phyloP scores from a whole-genome alignment of 2,888 invertebrate genomes.

The Augiades crinisus region DNA sequence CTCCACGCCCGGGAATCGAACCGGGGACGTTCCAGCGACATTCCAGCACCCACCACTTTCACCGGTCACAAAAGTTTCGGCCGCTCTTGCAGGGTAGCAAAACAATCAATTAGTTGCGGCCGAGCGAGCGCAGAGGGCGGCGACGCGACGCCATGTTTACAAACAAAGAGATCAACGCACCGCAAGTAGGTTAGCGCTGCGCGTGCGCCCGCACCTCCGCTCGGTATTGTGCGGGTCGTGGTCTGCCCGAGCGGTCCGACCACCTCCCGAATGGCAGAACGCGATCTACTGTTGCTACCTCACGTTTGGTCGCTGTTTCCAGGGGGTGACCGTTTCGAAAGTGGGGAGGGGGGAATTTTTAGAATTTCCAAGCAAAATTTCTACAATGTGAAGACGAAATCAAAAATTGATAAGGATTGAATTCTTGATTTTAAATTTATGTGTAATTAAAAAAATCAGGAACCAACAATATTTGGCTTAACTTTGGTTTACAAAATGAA shows the following conservation, averaged over 20 bases:
- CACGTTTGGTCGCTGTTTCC: background rate
- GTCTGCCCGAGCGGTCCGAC: constrained; percentile 39
- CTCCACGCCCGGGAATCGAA: too few relatives aligned
- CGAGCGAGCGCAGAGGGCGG: constrained; percentile 33
- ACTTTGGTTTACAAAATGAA: too few relatives aligned
- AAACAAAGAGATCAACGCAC: constrained; percentile 81
- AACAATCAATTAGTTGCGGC: constrained; percentile 5
- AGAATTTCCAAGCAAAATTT: too few relatives aligned
- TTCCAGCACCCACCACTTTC: background rate
- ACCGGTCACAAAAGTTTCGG: too few relatives aligned
- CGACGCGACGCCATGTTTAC: constrained; percentile 73
- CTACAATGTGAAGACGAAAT: too few relatives aligned
- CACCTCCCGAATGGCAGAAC: constrained; percentile 28
- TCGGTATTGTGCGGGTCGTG: constrained; percentile 76
- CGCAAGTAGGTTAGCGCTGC: constrained; percentile 76
- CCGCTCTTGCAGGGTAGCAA: background rate
- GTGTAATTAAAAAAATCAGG: too few relatives aligned
- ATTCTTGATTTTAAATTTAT: too few relatives aligned
- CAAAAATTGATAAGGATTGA: too few relatives aligned
- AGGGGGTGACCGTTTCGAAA: too few relatives aligned
- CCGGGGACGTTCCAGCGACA: background rate
- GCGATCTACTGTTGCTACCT: constrained; percentile 12
- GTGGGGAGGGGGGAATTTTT: background rate
- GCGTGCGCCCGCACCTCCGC: constrained; percentile 43
- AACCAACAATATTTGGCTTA: too few relatives aligned